A percentile compares a stretch with the other conserved stretches of the same genome.
Evolutionary conservation across 2,888 invertebrate genomes (phyloP).

Genomic region (Drosophila nr. fundita): DNA sequence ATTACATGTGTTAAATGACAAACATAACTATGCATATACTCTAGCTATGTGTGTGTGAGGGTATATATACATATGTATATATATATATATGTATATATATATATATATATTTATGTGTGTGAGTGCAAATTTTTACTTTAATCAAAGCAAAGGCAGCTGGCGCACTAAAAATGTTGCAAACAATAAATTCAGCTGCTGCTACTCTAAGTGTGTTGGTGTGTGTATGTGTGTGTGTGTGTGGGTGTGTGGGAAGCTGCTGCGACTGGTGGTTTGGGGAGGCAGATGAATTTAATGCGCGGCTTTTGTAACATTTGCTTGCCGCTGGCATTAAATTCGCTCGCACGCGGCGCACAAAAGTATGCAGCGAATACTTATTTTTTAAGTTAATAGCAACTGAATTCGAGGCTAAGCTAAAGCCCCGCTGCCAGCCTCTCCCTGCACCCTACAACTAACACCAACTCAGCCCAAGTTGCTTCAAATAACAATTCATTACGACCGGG

Average conservation of each 20-base stretch:
- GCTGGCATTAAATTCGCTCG: constrained; percentile 52
- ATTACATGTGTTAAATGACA: constrained; percentile 73
- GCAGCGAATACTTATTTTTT: constrained; percentile 65
- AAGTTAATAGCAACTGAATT: constrained; percentile 71
- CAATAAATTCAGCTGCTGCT: constrained; percentile 64
- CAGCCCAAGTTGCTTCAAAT: constrained; percentile 63
- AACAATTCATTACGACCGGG: constrained; percentile 72
- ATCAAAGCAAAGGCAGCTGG: constrained; percentile 68
- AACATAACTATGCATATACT: constrained; percentile 66
- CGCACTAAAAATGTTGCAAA: constrained; percentile 63
- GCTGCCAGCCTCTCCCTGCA: not conserved
- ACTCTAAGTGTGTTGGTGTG: constrained; percentile 12
- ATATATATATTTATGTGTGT: not conserved
- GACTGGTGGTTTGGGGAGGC: constrained; percentile 12
- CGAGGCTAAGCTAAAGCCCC: constrained; percentile 22
- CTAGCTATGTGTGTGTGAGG: constrained; percentile 23
- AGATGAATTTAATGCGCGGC: constrained; percentile 59
- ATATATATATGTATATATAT: not conserved
- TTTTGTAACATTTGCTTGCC: constrained; percentile 50
- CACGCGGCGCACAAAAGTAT: constrained; percentile 65
- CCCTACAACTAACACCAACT: not conserved
- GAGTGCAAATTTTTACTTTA: constrained; percentile 58
- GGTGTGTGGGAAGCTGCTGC: not conserved
- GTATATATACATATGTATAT: not conserved
- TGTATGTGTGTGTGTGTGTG: constrained; percentile 20